Conservation (phyloP, 2,113 vertebrate genomes). For the Podarcis cretensis region DNA sequence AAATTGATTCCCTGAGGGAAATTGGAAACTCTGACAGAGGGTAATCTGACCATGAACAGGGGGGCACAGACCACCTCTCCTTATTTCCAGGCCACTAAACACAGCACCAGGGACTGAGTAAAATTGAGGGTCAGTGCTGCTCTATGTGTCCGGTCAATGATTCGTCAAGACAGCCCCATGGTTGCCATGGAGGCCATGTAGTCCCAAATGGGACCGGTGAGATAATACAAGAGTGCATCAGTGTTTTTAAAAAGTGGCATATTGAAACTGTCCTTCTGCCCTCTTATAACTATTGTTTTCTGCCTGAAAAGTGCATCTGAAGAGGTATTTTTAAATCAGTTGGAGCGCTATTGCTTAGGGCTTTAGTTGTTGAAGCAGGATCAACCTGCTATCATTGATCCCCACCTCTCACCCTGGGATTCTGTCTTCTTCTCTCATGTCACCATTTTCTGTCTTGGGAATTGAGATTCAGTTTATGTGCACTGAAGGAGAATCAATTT, state of each 20-base stretch:
- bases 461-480: constrained; percentile 36
- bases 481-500: constrained; percentile 29
- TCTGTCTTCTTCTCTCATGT: background rate
- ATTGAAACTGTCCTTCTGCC: background rate
- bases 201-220: too few species aligned
- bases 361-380: constrained; percentile 46
- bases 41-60: background rate
- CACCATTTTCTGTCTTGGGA: constrained; percentile 31
- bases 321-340: constrained; percentile 22
- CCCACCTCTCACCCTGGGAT: background rate
- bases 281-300: constrained; percentile 25
- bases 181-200: too few species aligned
- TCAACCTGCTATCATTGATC: constrained; percentile 42
- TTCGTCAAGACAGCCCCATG: too few species aligned
- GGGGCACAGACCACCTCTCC: background rate
- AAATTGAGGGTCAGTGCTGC: too few species aligned
- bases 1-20: too few species aligned
- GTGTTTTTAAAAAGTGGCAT: background rate
- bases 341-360: constrained; percentile 24
- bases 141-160: too few species aligned
- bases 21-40: too few species aligned
- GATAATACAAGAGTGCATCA: background rate
- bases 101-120: too few species aligned
- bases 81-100: too few species aligned
- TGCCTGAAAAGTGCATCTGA: background rate